Evolutionary conservation across 2,888 invertebrate genomes (phyloP).

Genomic region (Lymantria dispar): DNA sequence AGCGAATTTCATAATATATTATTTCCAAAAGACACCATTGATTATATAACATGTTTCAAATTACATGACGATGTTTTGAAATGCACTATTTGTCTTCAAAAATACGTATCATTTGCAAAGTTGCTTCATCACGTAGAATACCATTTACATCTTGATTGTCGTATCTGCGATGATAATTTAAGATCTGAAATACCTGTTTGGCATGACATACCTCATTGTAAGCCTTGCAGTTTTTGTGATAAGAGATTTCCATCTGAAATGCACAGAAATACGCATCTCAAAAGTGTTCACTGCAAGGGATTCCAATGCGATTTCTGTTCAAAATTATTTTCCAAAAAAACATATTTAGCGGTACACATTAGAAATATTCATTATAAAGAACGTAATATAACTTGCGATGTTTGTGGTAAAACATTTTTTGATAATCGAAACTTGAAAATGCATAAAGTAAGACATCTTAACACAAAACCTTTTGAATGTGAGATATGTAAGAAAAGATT

Average conservation of each 20-base stretch:
- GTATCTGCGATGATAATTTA: background rate
- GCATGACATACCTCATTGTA: constrained; percentile 6
- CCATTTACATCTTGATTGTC: constrained; percentile 12
- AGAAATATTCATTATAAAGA: constrained; percentile 39
- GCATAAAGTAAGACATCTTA: constrained; percentile 62
- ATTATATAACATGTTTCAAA: constrained; percentile 33
- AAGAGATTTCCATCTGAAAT: constrained; percentile 1
- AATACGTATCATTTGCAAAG: constrained; percentile 35
- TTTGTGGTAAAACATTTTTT: constrained; percentile 41
- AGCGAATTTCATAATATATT: constrained; percentile 1
- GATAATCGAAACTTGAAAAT: constrained; percentile 18
- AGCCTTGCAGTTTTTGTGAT: constrained; percentile 4
- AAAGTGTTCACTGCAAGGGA: background rate
- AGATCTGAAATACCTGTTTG: background rate
- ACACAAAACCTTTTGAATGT: constrained; percentile 60
- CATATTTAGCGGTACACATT: constrained; percentile 37
- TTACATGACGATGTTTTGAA: constrained; percentile 35
- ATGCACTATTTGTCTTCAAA: constrained; percentile 37
- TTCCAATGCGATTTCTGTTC: constrained; percentile 28
- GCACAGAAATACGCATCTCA: background rate
- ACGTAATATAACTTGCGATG: constrained; percentile 52
- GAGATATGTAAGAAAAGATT: constrained; percentile 64
- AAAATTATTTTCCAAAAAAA: constrained; percentile 31
- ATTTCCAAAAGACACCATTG: background rate
- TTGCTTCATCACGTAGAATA: constrained; percentile 42